Evolutionary conservation across 2,888 invertebrate species (phyloP), one percentile per base, ranked within the genome.

Genomic region (Coecobrya sp.): DNA sequence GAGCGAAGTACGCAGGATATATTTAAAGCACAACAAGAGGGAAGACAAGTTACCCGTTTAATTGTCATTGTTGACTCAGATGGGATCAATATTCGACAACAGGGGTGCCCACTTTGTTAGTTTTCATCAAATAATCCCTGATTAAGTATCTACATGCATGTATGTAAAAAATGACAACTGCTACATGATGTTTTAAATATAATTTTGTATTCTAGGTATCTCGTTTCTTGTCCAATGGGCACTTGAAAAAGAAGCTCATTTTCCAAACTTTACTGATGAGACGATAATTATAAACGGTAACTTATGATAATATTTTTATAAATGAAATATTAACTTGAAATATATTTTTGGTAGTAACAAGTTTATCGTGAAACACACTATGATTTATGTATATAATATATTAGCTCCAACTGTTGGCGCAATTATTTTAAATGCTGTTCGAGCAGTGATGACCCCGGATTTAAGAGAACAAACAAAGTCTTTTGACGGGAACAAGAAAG

Each of bases 261-360:
- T 70, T 55, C 89, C 89, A 1, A 5, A 70, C 16, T 89, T 89
- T 59, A 68, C 27, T 0, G 52, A 82, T 16, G 82, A 89, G 25
- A 82, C 36, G 0, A 70, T 89, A 10, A 11, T 89, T 3, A 16
- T 89, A 22, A 82, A 89, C 36, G 82, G 89, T 89, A 84, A 36
- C n/a, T 36, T 4, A 2, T 36, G 36, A 7, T 7, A 36, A 36
- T 36, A 7, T 36, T 2, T 36, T 36, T 36, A n/a, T 36, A 36
- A 36, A 36, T 36, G 2, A 4, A 36, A 36, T 36, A 4, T 36
- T 36, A 36, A 36, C 36, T 45, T 19, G n/a, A n/a, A n/a, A n/a
- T n/a, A n/a, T n/a, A n/a, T n/a, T n/a, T n/a, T n/a, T n/a, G n/a
- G n/a, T n/a, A n/a, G n/a, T n/a, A n/a, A n/a, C n/a, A n/a, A n/a